Base-by-base conservation (phyloP, 2,113 vertebrate species). In the Euleptes europaea region DNA sequence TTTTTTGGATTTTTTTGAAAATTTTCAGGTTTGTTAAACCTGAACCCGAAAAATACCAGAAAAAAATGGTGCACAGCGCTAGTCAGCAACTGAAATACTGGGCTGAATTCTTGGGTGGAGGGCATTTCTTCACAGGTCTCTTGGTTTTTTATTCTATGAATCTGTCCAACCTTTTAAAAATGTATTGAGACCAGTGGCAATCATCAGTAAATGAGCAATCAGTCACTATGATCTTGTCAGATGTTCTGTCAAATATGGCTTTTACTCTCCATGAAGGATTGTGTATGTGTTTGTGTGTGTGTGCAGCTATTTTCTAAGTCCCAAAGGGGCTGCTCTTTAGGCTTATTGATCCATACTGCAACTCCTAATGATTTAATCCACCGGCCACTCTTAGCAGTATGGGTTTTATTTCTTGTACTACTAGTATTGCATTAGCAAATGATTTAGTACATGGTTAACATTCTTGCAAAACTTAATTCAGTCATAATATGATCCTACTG, bases 371-470 rank as follows among this genome's bases (percentile, higher is more conserved):
- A 67, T n/a, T 84, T 93, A 90, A 94, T 91, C 47, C 82, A 85
- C 80, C 91, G 85, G 78, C 92, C 74, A 88, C 84, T 72, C 92
- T 91, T 40, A n/a, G 31, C 81, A 84, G 31, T 83, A 67, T 70
- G 73, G 92, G 87, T 92, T 94, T 87, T 83, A 77, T 75, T 63
- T 86, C 76, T 67, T 90, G 75, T 4, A 78, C 67, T 90, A 69
- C 83, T 77, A 71, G 83, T 38, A n/a, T 87, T 80, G 17, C 70
- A n/a, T 81, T 93, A 49, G 69, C 84, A 89, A 89, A 89, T 90
- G 89, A 89, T 92, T 91, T 92, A 86, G 92, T 90, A 91, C 83
- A 78, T 92, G 42, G 51, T 72, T 23, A 91, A 84, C 65, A 47
- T 94, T 88, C 89, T 87, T 92, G 1, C 83, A 91, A 85, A 44